A percentile compares a stretch with the other conserved stretches of the same genome.
phyloP scores from a whole-genome alignment of 2,888 invertebrate species.

The Hymenopus coronatus region DNA sequence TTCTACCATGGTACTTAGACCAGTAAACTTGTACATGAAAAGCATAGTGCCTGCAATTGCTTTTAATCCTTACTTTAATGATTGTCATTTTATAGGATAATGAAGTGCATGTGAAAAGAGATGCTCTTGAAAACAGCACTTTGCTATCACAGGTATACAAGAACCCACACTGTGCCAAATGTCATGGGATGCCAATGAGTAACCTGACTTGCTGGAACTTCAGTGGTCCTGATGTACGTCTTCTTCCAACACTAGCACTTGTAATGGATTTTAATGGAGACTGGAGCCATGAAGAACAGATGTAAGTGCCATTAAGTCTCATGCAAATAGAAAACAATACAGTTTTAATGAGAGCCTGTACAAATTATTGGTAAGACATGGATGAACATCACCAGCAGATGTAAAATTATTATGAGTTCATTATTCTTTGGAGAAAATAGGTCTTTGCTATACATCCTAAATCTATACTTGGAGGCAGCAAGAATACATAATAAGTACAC shows the following conservation, averaged over 20 bases:
- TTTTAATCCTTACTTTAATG: neutral
- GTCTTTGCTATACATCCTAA: too few species aligned
- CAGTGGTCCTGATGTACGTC: neutral
- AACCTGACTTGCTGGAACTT: neutral
- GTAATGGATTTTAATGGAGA: conserved; percentile 34
- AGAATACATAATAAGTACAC: too few species aligned
- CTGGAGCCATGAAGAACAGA: neutral
- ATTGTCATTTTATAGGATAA: neutral
- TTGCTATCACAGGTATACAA: conserved; percentile 35
- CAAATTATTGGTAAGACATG: too few species aligned
- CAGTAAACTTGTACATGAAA: too few species aligned
- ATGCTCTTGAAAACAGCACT: neutral
- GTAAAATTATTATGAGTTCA: too few species aligned
- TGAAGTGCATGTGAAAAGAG: neutral
- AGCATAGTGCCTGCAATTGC: neutral
- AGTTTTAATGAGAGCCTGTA: too few species aligned
- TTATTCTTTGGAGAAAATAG: too few species aligned
- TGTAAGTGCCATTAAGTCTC: neutral
- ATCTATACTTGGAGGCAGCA: too few species aligned
- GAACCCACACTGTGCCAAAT: conserved; percentile 42
- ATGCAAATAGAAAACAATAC: too few species aligned
- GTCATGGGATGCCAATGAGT: conserved; percentile 34
- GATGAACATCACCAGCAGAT: too few species aligned
- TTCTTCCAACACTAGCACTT: conserved; percentile 11
- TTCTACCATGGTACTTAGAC: too few species aligned